Percentiles rank a stretch among this genome's conserved stretches.
Conservation (phyloP, 1,140 invertebrate genomes). For the Drosophila tristis region DNA sequence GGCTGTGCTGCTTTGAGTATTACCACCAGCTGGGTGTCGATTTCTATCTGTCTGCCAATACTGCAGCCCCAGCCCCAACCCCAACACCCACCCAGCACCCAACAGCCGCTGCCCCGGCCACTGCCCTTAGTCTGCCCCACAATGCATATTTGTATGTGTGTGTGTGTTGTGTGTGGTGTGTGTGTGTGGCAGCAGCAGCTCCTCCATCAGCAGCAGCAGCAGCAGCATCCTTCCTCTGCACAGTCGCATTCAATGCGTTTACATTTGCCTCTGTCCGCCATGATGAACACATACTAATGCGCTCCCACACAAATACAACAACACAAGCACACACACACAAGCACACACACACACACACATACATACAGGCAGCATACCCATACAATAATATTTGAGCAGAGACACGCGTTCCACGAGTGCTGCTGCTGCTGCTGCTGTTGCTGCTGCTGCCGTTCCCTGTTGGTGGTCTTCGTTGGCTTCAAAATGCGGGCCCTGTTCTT, state of each 20-base stretch:
- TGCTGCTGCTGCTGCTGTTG: not conserved
- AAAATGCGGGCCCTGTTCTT: constrained; percentile 19
- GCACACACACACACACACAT: not conserved
- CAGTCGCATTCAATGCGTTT: constrained; percentile 55
- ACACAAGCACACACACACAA: not conserved
- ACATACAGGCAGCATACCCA: not conserved
- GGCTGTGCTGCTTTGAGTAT: constrained; percentile 50
- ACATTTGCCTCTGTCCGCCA: constrained; percentile 35
- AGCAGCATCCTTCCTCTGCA: no score
- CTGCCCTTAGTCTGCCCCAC: not conserved
- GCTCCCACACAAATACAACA: constrained; percentile 5
- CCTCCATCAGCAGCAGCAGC: no score
- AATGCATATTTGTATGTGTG: constrained; percentile 6
- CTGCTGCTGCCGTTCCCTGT: not conserved
- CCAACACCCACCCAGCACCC: not conserved
- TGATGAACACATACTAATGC: constrained; percentile 5
- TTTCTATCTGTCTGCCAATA: constrained; percentile 41
- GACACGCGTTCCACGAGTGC: constrained; percentile 33
- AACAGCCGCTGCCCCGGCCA: no score
- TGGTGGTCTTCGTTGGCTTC: constrained; percentile 18
- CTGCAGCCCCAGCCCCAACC: no score
- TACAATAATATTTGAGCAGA: constrained; percentile 37
- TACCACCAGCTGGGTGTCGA: constrained; percentile 57
- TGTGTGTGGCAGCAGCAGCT: constrained; percentile 30
- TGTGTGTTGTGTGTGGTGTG: not conserved